Evolutionary conservation across 2,888 invertebrate genomes (phyloP), one percentile per base, ranked within the genome.

Genomic region (Ditula angustiorana): DNA sequence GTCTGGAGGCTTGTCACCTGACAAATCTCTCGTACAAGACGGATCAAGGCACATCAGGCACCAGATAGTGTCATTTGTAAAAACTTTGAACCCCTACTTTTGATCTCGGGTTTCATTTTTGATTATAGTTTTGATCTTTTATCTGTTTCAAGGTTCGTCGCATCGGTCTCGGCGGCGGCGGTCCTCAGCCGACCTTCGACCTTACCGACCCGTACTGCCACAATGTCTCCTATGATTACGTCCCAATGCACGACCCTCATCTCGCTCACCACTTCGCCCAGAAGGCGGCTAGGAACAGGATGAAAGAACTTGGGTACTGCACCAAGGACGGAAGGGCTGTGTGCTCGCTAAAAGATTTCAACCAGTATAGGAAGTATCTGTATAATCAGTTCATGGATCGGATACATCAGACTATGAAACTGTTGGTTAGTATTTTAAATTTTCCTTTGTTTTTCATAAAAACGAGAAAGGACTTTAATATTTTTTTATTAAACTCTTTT

Each of bases 311-410:
- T 3, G 94, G 95, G 1, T 94, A 90, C 72, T 93, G 95, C 67
- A 95, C 95, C 0, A 84, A 90, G 13, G 89, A 94, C 21, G 94
- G 94, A 1, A 88, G 95, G 58, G 95, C 95, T 0, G 93, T 95
- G 1, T 95, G 95, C 76, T 93, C 94, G 1, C 78, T 95, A 16
- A 94, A 94, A 67, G 95, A 95, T 72, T 95, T 95, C 77, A 95
- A 95, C 75, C 92, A 94, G 68, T 95, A 95, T 83, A 92, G 95
- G 60, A 93, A 93, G 69, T 94, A 94, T 70, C 78, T 95, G 58
- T 93, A 94, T 69, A 93, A 93, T 66, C 89, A 90, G 16, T 93
- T 94, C 68, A 88, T 94, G 81, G 94, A 94, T 61, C 84, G 90
- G 59, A 92, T 95, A 63, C 90, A 94, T 62, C 80, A 82, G 79